Percentiles rank a stretch among this genome's conserved stretches.
Evolutionary conservation across 2,113 vertebrate genomes (phyloP).

Genomic region (Syrmaticus mikado): DNA sequence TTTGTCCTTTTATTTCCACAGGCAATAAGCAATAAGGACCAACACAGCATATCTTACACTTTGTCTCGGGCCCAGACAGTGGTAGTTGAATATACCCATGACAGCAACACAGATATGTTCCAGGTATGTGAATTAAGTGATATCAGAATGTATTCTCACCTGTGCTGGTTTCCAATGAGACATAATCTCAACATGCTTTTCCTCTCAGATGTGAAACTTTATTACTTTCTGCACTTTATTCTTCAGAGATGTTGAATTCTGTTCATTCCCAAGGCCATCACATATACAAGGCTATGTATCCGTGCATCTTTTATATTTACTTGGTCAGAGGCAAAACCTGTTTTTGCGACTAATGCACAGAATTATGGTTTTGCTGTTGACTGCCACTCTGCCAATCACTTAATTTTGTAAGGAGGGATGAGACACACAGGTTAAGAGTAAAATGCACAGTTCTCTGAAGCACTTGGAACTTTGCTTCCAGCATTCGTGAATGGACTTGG

Average conservation of each 20-base stretch:
- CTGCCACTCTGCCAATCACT: neutral
- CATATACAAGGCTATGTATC: neutral
- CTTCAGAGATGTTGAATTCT: neutral
- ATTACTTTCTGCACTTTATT: neutral
- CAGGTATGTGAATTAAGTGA: constrained; percentile 76
- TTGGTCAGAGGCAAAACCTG: neutral
- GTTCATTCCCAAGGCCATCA: neutral
- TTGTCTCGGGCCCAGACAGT: constrained; percentile 96
- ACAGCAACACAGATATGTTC: constrained; percentile 98
- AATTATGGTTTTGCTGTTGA: neutral
- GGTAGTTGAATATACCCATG: constrained; percentile 98
- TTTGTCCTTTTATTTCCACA: constrained; percentile 53
- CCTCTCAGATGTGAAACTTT: neutral
- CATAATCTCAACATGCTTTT: neutral
- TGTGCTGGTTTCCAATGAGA: neutral
- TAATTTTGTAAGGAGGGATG: neutral
- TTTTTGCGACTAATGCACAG: neutral
- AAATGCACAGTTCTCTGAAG: neutral
- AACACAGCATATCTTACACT: constrained; percentile 99
- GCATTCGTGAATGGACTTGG: constrained; percentile 1
- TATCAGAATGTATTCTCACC: neutral
- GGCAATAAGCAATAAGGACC: constrained; percentile 99
- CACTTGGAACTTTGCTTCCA: neutral
- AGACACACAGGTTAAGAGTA: neutral
- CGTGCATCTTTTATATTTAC: neutral